Evolutionary conservation across 2,113 vertebrate genomes (phyloP), one percentile per base, ranked within the genome.

Genomic region (Tetrax tetrax): DNA sequence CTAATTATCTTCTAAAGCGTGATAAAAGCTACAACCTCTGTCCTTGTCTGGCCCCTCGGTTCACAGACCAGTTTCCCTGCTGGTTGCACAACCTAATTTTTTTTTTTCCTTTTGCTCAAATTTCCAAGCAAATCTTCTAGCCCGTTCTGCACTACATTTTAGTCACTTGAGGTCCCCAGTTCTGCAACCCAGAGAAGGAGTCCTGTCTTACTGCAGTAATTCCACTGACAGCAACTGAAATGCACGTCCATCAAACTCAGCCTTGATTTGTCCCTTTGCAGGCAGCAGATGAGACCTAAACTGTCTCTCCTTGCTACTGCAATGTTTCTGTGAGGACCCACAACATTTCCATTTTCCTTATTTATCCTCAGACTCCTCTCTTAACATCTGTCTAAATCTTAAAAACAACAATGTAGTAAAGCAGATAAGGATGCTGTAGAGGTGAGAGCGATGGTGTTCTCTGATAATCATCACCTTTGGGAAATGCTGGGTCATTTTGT

Each of bases 181-280:
- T 85, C 61, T 72, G 24, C 35, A 80, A 80, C 13, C 9, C 37
- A 29, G 41, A 70, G 50, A 27, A 51, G 16, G 19, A 81, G 56
- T 68, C 10, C 24, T 35, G 6, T 9, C 76, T 80, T 81, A 47
- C 47, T 88, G 50, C 43, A 64, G 16, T n/a, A 75, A 48, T 82
- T 89, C 14, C 72, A 38, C 27, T 91, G 56, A 56, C 38, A 87
- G 38, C 15, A 60, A 6, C 12, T 16, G 23, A 28, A 38, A 51
- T 48, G 22, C 6, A 23, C 1, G 1, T 15, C 4, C 29, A 61
- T 56, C 31, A 31, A 69, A 56, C 14, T 0, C 5, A 78, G 35
- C 22, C 57, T 28, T 1, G 3, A 60, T 53, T 50, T 68, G 22
- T 19, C 56, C 10, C 19, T 60, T 64, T 65, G 16, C 29, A 63